These are phyloP conservation scores for Tragelaphus imberbis DNA, from an alignment of 2,113 vertebrate genomes.

Conservation along the genomic window DNA sequence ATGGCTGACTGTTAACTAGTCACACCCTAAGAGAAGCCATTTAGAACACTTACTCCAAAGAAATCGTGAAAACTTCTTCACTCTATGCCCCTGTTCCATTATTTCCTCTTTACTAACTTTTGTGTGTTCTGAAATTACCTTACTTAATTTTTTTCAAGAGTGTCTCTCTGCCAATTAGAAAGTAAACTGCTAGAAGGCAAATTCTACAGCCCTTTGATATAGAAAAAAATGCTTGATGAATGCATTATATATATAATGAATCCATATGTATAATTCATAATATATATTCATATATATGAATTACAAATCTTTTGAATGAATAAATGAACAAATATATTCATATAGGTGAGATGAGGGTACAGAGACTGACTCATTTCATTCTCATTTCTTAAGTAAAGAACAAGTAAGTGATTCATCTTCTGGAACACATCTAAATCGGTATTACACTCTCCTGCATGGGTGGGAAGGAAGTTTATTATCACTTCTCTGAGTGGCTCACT, in stretches of 20 bases:
- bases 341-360: not conserved
- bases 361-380: not conserved
- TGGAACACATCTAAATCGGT: not conserved
- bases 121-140: not conserved
- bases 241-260: not conserved
- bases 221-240: not conserved
- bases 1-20: not conserved
- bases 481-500: not conserved
- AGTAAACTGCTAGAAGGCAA: not conserved
- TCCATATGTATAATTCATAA: not conserved
- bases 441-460: accelerated
- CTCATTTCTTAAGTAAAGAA: not conserved
- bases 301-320: not conserved
- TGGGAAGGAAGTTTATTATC: not conserved
- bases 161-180: not conserved
- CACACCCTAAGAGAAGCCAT: not conserved
- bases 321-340: not conserved
- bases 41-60: not conserved
- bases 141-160: not conserved
- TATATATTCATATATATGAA: not conserved
- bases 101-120: not conserved
- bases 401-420: not conserved
- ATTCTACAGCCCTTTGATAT: not conserved
- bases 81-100: not conserved
- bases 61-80: not conserved